phyloP scores from a whole-genome alignment of 53 echinoderm and acorn worm species.

The Antedon mediterranea region DNA sequence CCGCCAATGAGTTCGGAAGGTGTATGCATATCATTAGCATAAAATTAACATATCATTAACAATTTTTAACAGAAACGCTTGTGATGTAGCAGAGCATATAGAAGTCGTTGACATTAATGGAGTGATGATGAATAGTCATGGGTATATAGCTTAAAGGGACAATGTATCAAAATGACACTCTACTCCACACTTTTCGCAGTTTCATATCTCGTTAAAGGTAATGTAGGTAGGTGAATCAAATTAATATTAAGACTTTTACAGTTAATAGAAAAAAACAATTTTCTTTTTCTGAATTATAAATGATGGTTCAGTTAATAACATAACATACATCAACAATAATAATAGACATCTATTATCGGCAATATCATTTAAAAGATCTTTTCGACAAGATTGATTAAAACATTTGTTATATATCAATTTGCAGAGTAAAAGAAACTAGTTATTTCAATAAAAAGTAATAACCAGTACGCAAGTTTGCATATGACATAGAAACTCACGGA shows the following conservation, averaged over 20 bases:
- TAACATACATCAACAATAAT: not conserved
- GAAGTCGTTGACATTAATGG: not conserved
- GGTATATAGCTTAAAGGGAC: not conserved
- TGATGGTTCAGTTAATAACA: not conserved
- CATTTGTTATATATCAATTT: not conserved
- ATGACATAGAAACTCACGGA: not conserved
- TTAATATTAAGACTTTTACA: not conserved
- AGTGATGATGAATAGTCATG: not conserved
- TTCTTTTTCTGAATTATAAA: not conserved
- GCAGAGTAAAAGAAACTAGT: not conserved
- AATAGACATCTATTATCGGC: not conserved
- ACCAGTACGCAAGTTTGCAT: not conserved
- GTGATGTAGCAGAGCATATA: not conserved
- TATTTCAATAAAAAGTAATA: not conserved
- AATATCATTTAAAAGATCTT: not conserved
- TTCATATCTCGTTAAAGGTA: not conserved
- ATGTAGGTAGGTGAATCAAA: not conserved
- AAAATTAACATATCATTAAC: not conserved
- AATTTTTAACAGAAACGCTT: not conserved
- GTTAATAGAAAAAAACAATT: too few species aligned
- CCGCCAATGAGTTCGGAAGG: not conserved
- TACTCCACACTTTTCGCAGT: not conserved
- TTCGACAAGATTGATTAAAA: not conserved
- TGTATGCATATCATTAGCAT: not conserved
- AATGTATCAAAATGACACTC: not conserved